Conservation (phyloP, 2,113 vertebrate genomes). For the Dicentrarchus labrax region DNA sequence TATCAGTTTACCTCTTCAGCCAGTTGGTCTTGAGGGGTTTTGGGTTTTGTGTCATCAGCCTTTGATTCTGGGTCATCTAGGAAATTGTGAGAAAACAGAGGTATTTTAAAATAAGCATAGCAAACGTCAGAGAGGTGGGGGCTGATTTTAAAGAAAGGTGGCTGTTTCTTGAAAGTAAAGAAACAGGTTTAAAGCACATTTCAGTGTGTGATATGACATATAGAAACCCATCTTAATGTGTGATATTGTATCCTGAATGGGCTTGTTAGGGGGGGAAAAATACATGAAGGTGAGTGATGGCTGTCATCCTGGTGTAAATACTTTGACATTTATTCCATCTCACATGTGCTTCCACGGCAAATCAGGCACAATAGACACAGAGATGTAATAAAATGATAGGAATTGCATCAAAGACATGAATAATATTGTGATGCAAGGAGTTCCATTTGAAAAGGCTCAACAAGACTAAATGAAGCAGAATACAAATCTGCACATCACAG, state of each 20-base stretch:
- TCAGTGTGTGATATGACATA: not conserved
- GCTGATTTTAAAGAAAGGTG: not conserved
- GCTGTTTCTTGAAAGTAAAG: not conserved
- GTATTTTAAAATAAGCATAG: not conserved
- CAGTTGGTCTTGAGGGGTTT: constrained; percentile 47
- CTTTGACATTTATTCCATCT: not conserved
- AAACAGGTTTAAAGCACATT: not conserved
- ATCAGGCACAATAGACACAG: not conserved
- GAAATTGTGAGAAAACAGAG: constrained; percentile 40
- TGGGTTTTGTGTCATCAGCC: constrained; percentile 76
- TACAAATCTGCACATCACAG: not conserved
- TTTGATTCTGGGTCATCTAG: constrained; percentile 87
- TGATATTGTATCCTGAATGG: constrained; percentile 14
- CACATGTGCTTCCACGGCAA: not conserved
- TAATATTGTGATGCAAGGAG: not conserved
- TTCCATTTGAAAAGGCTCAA: not conserved
- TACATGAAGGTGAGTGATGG: not conserved
- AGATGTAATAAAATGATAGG: not conserved
- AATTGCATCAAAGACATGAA: not conserved
- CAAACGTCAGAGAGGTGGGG: not conserved
- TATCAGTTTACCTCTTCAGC: constrained; percentile 66
- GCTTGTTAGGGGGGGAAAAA: constrained; percentile 1
- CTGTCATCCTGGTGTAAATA: constrained; percentile 13
- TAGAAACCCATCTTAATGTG: constrained; percentile 15
- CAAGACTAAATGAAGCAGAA: not conserved